A percentile compares a stretch with the other conserved stretches of the same genome.
These are phyloP conservation scores for Macrosoma leucophasiata DNA, from an alignment of 2,888 invertebrate genomes.

Conservation along the genomic window DNA sequence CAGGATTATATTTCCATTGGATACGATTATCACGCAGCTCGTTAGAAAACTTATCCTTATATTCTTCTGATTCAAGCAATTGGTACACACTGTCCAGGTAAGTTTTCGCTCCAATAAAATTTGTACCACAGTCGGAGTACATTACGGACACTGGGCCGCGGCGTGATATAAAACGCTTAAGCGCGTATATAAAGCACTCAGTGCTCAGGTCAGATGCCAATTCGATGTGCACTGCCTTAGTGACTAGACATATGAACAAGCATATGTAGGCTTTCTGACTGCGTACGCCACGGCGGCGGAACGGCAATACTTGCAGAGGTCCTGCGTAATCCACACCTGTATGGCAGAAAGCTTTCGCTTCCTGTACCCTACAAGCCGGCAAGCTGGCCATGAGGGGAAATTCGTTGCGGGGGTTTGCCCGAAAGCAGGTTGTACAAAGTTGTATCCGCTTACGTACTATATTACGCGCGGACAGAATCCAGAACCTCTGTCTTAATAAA, in stretches of 20 bases:
- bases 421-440: conserved; percentile 1
- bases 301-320: conserved; percentile 7
- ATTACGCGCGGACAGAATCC: conserved; percentile 7
- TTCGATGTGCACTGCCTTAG: conserved; percentile 27
- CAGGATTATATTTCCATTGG: conserved; percentile 8
- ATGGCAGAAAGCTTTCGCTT: conserved; percentile 6
- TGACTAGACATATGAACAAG: conserved; percentile 16
- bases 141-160: conserved; percentile 18
- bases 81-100: too few relatives aligned
- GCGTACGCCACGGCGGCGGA: conserved; percentile 8
- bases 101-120: conserved; percentile 17
- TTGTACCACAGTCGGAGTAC: conserved; percentile 21
- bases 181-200: conserved; percentile 22
- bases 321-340: conserved; percentile 15
- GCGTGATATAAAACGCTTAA: conserved; percentile 14
- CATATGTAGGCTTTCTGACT: conserved; percentile 18
- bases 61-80: too few relatives aligned
- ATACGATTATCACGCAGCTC: too few relatives aligned
- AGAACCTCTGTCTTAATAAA: conserved; percentile 3
- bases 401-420: not conserved
- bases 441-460: conserved; percentile 2
- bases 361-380: conserved; percentile 3
- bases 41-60: too few relatives aligned
- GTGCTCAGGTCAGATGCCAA: conserved; percentile 25
- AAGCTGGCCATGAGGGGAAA: conserved; percentile 2